Evolutionary conservation across 2,797 vertebrate species (phyloP).

Genomic region (Pelobates cultripes): DNA sequence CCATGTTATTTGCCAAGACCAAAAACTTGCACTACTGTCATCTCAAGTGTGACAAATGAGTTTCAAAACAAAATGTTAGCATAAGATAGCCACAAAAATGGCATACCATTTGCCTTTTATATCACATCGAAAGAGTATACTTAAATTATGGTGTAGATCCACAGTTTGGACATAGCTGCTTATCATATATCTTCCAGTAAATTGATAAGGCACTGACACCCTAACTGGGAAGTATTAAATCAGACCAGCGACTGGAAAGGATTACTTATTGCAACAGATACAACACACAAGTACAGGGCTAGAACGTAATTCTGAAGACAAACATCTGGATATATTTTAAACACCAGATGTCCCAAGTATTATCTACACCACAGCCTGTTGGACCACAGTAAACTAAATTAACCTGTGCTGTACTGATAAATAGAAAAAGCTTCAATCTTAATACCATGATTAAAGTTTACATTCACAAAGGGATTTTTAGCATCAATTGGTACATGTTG

Average conservation of each 20-base stretch:
- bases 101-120: too few relatives aligned
- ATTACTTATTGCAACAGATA: conserved; percentile 30
- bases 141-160: too few relatives aligned
- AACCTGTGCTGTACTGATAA: conserved; percentile 26
- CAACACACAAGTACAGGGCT: conserved; percentile 12
- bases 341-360: conserved; percentile 47
- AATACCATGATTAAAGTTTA: background rate
- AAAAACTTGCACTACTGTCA: too few relatives aligned
- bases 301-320: conserved; percentile 23
- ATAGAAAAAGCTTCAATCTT: background rate
- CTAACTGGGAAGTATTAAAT: conserved; percentile 47
- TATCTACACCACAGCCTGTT: conserved; percentile 24
- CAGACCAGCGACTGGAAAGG: conserved; percentile 30
- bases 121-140: too few relatives aligned
- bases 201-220: conserved; percentile 33
- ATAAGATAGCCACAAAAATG: too few relatives aligned
- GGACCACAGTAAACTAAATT: conserved; percentile 27
- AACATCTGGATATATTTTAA: conserved; percentile 48
- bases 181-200: conserved; percentile 26
- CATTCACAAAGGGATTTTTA: background rate
- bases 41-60: too few relatives aligned
- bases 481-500: background rate
- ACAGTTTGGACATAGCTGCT: too few relatives aligned
- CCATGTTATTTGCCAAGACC: too few relatives aligned
- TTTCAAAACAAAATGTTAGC: too few relatives aligned